Percentiles rank a stretch among this genome's conserved stretches.
Conservation (phyloP, 1,140 invertebrate genomes). For the Ganaspis sp. region DNA sequence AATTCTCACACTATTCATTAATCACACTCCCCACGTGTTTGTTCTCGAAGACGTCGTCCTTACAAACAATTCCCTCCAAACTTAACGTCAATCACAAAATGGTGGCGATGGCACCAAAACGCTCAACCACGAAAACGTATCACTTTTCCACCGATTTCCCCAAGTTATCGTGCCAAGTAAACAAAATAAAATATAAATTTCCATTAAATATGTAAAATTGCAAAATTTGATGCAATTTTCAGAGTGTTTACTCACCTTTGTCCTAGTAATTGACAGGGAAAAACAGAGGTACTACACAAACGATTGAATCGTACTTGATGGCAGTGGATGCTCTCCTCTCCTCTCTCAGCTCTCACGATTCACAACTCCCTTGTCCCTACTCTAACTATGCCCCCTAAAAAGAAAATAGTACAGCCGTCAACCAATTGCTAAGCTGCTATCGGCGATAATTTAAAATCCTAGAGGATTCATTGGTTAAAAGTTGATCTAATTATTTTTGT, state of each 20-base stretch:
- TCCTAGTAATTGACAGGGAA: slow-evolving; percentile 48
- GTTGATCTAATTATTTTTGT: background rate
- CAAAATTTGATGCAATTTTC: background rate
- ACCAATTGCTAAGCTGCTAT: slow-evolving; percentile 32
- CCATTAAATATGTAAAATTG: background rate
- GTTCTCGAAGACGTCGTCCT: background rate
- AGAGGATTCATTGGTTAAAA: background rate
- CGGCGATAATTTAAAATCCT: background rate
- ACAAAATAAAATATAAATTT: background rate
- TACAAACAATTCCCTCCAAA: slow-evolving; percentile 53
- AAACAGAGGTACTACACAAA: slow-evolving; percentile 59
- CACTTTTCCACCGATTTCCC: slow-evolving; percentile 27
- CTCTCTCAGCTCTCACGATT: slow-evolving; percentile 37
- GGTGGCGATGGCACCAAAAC: slow-evolving; percentile 58
- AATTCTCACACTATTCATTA: slow-evolving; percentile 10
- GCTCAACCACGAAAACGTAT: slow-evolving; percentile 29
- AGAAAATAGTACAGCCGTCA: slow-evolving; percentile 59
- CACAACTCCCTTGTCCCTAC: slow-evolving; percentile 55
- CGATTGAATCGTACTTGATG: slow-evolving; percentile 69
- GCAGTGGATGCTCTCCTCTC: slow-evolving; percentile 65
- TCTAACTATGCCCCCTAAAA: slow-evolving; percentile 45
- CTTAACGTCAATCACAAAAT: slow-evolving; percentile 67
- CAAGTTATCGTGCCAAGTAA: background rate
- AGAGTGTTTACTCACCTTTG: slow-evolving; percentile 56
- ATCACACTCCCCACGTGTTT: background rate